Conservation (phyloP, 2,888 invertebrate species). For the Drosophila neonasuta region DNA sequence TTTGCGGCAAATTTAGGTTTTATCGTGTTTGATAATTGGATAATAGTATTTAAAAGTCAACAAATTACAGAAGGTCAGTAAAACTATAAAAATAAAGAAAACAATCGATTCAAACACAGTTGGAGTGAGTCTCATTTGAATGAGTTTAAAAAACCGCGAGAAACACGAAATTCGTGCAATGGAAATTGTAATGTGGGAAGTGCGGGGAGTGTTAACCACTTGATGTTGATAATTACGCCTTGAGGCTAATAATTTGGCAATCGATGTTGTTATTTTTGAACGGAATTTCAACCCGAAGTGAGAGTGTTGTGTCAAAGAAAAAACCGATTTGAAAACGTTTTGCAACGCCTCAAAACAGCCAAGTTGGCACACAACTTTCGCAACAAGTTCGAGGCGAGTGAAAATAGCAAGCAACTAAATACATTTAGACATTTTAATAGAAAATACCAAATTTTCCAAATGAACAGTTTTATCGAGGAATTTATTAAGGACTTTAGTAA, state of each 20-base stretch:
- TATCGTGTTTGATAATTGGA: neutral
- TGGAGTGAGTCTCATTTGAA: conserved; percentile 1
- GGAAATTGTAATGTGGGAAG: conserved; percentile 1
- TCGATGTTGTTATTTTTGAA: conserved; percentile 12
- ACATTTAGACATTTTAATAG: conserved; percentile 14
- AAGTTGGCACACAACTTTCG: conserved; percentile 68
- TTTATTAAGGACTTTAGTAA: neutral
- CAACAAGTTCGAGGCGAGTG: conserved; percentile 59
- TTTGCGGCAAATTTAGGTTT: conserved; percentile 20
- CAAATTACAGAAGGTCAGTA: neutral
- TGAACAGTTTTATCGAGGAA: neutral
- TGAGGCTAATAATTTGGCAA: conserved; percentile 31
- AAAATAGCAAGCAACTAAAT: conserved; percentile 20
- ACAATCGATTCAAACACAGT: neutral
- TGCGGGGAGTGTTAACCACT: neutral
- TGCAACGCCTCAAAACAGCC: conserved; percentile 41
- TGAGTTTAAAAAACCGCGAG: conserved; percentile 5
- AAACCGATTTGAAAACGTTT: conserved; percentile 52
- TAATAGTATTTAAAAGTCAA: neutral
- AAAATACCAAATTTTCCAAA: conserved; percentile 9
- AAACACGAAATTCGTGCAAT: conserved; percentile 22
- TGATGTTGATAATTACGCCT: conserved; percentile 22
- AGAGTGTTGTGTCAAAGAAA: conserved; percentile 21
- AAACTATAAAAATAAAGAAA: neutral
- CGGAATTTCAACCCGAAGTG: conserved; percentile 14